Conservation (phyloP, 2,113 vertebrate species). For the Sterrhoptilus dennistouni region DNA sequence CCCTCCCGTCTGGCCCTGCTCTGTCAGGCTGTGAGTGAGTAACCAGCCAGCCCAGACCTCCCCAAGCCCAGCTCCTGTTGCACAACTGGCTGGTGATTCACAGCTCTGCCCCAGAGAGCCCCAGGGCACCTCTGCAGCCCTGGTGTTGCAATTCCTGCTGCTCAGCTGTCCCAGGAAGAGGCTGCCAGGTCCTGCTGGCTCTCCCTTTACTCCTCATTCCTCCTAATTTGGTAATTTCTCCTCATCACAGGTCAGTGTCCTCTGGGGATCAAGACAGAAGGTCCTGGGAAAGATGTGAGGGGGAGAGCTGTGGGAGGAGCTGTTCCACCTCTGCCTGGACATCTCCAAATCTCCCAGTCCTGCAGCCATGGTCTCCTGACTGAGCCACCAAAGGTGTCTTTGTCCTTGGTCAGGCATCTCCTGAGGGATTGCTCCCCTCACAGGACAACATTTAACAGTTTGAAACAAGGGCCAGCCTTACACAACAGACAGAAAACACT, state of each 20-base stretch:
- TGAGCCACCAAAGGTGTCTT: background rate
- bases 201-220: background rate
- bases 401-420: background rate
- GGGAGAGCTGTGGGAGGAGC: background rate
- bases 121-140: fast-evolving
- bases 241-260: fast-evolving
- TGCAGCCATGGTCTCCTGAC: fast-evolving
- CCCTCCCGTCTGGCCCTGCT: background rate
- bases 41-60: background rate
- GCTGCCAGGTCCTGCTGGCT: background rate
- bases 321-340: background rate
- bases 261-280: background rate
- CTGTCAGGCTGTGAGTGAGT: background rate
- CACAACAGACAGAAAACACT: background rate
- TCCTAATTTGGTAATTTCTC: background rate
- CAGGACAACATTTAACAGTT: background rate
- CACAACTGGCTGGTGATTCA: background rate
- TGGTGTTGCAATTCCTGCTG: background rate
- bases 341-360: background rate
- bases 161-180: background rate
- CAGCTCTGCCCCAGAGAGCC: background rate
- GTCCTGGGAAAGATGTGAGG: background rate
- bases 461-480: background rate
- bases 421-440: background rate
- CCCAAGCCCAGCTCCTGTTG: background rate